These are phyloP conservation scores for Neotoxoptera formosana DNA, from an alignment of 1,140 invertebrate genomes.

Conservation along the genomic window DNA sequence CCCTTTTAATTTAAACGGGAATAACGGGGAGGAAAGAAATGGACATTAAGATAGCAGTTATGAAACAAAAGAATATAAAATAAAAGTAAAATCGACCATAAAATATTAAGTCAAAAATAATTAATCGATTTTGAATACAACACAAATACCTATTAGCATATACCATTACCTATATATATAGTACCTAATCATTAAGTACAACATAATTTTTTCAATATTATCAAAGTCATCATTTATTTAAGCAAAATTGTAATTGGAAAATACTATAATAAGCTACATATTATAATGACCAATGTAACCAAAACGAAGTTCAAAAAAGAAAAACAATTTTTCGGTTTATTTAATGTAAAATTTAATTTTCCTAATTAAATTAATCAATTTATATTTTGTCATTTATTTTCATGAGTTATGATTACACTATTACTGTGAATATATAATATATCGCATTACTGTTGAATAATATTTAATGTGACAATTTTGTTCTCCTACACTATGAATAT, in stretches of 20 bases:
- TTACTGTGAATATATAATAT: too few species aligned
- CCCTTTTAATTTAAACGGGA: conserved; percentile 17
- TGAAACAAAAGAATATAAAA: conserved; percentile 9
- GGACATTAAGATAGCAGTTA: background rate
- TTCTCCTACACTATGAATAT: background rate
- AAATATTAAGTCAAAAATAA: background rate
- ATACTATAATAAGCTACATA: background rate
- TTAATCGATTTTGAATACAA: background rate
- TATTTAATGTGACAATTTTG: background rate
- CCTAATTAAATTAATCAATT: background rate
- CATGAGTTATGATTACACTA: background rate
- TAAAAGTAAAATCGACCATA: background rate
- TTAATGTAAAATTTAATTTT: background rate
- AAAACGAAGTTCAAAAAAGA: background rate
- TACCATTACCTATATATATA: background rate
- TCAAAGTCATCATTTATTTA: background rate
- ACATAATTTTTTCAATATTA: too few species aligned
- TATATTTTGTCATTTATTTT: background rate
- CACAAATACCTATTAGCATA: background rate
- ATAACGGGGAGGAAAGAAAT: background rate
- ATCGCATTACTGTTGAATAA: background rate
- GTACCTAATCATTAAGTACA: too few species aligned
- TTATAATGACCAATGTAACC: background rate
- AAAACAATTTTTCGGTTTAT: background rate
- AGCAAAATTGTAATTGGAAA: background rate